phyloP scores from a whole-genome alignment of 1,140 invertebrate genomes.

The Brachystomella parvula region DNA sequence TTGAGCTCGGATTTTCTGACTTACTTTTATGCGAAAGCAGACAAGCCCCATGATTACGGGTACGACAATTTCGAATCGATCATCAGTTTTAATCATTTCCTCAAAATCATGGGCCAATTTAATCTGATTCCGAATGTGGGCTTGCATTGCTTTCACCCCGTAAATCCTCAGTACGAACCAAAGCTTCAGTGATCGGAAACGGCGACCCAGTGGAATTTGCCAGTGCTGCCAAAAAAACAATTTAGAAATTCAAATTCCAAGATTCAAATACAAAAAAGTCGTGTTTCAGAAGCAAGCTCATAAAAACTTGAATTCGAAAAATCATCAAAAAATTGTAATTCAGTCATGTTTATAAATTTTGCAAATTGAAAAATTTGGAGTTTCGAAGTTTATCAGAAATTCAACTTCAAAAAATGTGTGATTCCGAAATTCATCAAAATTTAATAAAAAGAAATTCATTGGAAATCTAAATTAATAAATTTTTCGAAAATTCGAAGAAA shows the following conservation, averaged over 20 bases:
- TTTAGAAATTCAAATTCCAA: constrained; percentile 44
- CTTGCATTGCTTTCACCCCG: constrained; percentile 78
- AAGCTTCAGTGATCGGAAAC: constrained; percentile 88
- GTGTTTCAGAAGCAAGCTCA: not conserved
- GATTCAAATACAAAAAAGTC: constrained; percentile 15
- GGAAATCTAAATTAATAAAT: too few relatives aligned
- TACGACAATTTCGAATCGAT: constrained; percentile 75
- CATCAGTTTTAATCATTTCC: constrained; percentile 55
- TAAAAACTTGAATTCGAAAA: too few relatives aligned
- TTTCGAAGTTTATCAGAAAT: too few relatives aligned
- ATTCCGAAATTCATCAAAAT: constrained; percentile 9
- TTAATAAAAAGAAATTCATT: not conserved
- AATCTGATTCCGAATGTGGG: constrained; percentile 73
- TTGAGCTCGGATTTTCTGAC: constrained; percentile 5
- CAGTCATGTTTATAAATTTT: too few relatives aligned
- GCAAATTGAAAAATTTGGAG: too few relatives aligned
- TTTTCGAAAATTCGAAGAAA: too few relatives aligned
- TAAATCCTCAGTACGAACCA: constrained; percentile 94
- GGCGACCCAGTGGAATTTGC: constrained; percentile 91
- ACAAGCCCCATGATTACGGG: constrained; percentile 85
- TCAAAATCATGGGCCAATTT: constrained; percentile 76
- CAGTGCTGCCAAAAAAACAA: constrained; percentile 61
- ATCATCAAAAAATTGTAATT: too few relatives aligned
- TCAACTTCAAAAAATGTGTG: too few relatives aligned
- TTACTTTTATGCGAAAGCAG: constrained; percentile 83